These are phyloP conservation scores for Lepus oiostolus DNA, from an alignment of 2,797 vertebrate genomes.

Conservation along the genomic window DNA sequence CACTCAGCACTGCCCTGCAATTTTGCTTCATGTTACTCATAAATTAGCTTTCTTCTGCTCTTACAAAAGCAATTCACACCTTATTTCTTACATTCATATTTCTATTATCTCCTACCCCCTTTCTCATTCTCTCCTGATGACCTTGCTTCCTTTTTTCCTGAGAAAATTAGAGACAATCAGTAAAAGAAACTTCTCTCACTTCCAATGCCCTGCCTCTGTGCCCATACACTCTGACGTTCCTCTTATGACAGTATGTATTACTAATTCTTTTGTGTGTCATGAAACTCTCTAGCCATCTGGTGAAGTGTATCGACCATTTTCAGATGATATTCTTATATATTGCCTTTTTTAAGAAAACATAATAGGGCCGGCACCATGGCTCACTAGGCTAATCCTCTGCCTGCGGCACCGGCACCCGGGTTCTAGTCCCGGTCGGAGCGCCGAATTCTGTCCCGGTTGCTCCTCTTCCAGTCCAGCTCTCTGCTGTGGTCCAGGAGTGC, in stretches of 20 bases:
- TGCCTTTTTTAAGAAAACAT: too few relatives aligned
- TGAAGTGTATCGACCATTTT: neutral
- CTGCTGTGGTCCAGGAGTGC: too few relatives aligned
- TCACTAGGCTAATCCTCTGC: too few relatives aligned
- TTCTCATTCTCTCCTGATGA: conserved; percentile 44
- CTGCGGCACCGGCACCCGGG: too few relatives aligned
- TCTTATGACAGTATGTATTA: neutral
- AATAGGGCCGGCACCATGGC: too few relatives aligned
- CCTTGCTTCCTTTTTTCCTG: neutral
- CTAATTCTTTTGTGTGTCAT: neutral
- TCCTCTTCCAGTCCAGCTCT: too few relatives aligned
- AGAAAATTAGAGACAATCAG: conserved; percentile 54
- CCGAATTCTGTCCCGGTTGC: too few relatives aligned
- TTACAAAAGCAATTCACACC: conserved; percentile 79
- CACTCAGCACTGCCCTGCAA: neutral
- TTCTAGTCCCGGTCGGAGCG: too few relatives aligned
- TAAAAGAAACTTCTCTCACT: neutral
- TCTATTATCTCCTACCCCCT: conserved; percentile 66
- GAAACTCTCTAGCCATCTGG: neutral
- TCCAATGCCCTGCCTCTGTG: neutral
- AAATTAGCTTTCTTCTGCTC: conserved; percentile 68
- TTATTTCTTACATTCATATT: conserved; percentile 63
- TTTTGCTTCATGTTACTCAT: conserved; percentile 27
- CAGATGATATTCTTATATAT: neutral
- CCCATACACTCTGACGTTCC: neutral